Conservation (phyloP, 1,140 invertebrate genomes). For the Aphelenchoides besseyi region DNA sequence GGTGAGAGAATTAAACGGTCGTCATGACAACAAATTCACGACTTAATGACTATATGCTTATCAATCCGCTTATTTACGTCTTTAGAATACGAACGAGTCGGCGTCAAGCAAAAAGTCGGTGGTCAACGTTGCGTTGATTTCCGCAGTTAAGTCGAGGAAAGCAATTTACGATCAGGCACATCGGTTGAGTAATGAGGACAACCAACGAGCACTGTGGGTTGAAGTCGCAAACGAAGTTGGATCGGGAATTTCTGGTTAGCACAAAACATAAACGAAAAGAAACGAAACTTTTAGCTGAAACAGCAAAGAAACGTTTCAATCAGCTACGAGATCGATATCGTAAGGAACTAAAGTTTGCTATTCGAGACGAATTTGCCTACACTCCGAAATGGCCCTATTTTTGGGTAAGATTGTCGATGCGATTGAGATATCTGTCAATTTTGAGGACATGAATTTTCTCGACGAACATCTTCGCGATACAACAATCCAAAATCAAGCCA, state of each 20-base stretch:
- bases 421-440: no score
- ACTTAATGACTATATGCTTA: background rate
- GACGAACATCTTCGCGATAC: slow-evolving; percentile 1
- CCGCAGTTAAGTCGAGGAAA: slow-evolving; percentile 15
- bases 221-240: slow-evolving; percentile 23
- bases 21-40: background rate
- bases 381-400: slow-evolving; percentile 49
- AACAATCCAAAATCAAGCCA: background rate
- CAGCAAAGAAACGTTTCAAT: slow-evolving; percentile 51
- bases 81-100: no score
- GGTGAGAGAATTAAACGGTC: no score
- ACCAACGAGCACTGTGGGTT: slow-evolving; percentile 15
- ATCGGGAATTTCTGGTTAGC: slow-evolving; percentile 25
- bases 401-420: no score
- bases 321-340: slow-evolving; percentile 52
- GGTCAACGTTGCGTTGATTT: slow-evolving; percentile 22
- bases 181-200: slow-evolving; percentile 11
- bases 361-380: slow-evolving; percentile 34
- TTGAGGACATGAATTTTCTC: slow-evolving; percentile 9
- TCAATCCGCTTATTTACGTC: no score
- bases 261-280: background rate
- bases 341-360: slow-evolving; percentile 48
- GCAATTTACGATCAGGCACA: slow-evolving; percentile 18
- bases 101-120: slow-evolving; percentile 18
- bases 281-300: slow-evolving; percentile 47